Evolutionary conservation across 2,888 invertebrate genomes (phyloP).

Genomic region (Heteromyza rotundicornis): DNA sequence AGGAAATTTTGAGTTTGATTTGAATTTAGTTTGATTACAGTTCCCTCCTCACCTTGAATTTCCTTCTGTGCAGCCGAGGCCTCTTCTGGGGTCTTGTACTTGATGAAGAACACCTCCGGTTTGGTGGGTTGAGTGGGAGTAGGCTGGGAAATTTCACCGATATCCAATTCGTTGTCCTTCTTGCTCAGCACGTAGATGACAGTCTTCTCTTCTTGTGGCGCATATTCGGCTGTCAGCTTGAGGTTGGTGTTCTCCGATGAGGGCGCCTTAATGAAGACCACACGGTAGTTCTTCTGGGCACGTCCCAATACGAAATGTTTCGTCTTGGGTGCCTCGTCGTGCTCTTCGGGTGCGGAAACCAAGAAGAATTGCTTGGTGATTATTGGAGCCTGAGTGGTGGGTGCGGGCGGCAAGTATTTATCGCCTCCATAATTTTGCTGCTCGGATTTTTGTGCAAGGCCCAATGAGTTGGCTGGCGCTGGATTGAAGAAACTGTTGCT

Average conservation of each 20-base stretch:
- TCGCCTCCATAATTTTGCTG: constrained; percentile 24
- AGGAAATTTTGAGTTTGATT: constrained; percentile 11
- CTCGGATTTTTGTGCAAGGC: not conserved
- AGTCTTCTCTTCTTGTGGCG: constrained; percentile 60
- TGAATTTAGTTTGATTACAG: too few relatives aligned
- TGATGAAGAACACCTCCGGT: constrained; percentile 61
- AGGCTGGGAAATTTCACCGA: constrained; percentile 51
- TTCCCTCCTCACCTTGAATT: constrained; percentile 56
- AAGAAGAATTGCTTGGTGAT: constrained; percentile 59
- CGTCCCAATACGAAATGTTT: constrained; percentile 55
- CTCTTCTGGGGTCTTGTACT: constrained; percentile 59
- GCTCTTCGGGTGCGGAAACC: constrained; percentile 58
- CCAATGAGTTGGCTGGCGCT: not conserved
- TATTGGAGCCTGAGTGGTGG: constrained; percentile 39
- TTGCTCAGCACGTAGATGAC: constrained; percentile 60
- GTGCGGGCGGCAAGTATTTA: constrained; percentile 33
- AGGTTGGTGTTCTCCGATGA: constrained; percentile 36
- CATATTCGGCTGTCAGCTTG: constrained; percentile 52
- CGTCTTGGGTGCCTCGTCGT: constrained; percentile 37
- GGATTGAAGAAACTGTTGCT: constrained; percentile 6
- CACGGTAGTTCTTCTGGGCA: constrained; percentile 56
- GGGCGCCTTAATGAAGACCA: constrained; percentile 61
- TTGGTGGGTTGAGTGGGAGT: constrained; percentile 49
- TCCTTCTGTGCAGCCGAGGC: constrained; percentile 56
- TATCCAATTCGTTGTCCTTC: constrained; percentile 51